Evolutionary conservation across 2,888 invertebrate species (phyloP).

Genomic region (Scaptomyza flava): DNA sequence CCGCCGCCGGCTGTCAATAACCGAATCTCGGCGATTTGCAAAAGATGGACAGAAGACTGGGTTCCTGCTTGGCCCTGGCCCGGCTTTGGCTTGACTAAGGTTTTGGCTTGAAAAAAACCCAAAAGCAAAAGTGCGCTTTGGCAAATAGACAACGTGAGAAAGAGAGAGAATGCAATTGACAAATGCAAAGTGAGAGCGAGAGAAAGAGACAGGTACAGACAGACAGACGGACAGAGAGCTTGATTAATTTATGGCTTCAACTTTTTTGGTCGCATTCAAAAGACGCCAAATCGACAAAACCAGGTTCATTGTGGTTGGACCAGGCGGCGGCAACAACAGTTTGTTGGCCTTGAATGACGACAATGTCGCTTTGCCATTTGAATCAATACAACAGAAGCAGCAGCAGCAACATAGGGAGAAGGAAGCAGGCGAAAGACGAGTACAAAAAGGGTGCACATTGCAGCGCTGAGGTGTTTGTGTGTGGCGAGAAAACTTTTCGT

Average conservation of each 20-base stretch:
- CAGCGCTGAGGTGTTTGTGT: constrained; percentile 52
- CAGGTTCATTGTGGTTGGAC: constrained; percentile 51
- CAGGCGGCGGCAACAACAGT: constrained; percentile 21
- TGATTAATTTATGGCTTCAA: constrained; percentile 72
- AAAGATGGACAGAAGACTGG: constrained; percentile 48
- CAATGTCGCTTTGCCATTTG: constrained; percentile 57
- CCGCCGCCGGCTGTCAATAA: constrained; percentile 62
- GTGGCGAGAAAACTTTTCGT: constrained; percentile 65
- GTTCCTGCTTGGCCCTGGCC: not conserved
- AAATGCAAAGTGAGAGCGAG: constrained; percentile 50
- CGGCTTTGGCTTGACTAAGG: not conserved
- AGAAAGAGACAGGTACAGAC: constrained; percentile 4
- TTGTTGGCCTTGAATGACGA: constrained; percentile 72
- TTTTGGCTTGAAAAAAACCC: not conserved
- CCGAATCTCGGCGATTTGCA: constrained; percentile 65
- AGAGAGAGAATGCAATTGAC: constrained; percentile 56
- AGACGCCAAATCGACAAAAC: constrained; percentile 29
- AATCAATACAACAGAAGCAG: constrained; percentile 30
- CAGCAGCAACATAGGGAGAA: constrained; percentile 6
- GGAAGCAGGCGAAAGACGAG: too few species aligned
- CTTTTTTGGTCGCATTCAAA: constrained; percentile 23
- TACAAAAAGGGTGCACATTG: not conserved
- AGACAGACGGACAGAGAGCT: constrained; percentile 32
- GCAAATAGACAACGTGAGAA: constrained; percentile 49
- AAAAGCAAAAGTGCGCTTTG: constrained; percentile 71